phyloP scores from a whole-genome alignment of 35 echinoderm and acorn worm species.

The Ophiothrix spiculata region DNA sequence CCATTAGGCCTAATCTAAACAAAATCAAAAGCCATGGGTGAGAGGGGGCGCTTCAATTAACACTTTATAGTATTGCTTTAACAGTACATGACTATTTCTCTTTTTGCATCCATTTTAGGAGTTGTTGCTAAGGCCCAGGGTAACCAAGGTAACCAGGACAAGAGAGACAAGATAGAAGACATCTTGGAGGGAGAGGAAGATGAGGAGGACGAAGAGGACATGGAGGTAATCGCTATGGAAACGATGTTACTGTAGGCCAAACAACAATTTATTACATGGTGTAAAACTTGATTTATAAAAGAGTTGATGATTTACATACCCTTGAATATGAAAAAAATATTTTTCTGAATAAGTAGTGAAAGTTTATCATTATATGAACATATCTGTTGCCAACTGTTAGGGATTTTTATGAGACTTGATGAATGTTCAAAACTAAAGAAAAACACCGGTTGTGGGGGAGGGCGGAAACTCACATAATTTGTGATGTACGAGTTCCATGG shows the following conservation, averaged over 20 bases:
- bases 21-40: background rate
- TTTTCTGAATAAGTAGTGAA: too few species aligned
- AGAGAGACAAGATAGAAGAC: slow-evolving; percentile 59
- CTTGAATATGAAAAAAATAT: too few species aligned
- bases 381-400: too few species aligned
- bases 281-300: background rate
- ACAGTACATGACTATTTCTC: background rate
- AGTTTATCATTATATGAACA: too few species aligned
- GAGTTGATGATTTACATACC: too few species aligned
- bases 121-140: slow-evolving; percentile 26
- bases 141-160: slow-evolving; percentile 51
- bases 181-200: slow-evolving; percentile 77
- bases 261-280: background rate
- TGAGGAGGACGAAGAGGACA: slow-evolving; percentile 62
- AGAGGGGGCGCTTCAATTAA: background rate
- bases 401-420: too few species aligned
- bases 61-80: background rate
- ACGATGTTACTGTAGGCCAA: background rate
- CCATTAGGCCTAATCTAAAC: background rate
- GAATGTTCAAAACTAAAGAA: too few species aligned
- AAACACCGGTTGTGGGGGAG: too few species aligned
- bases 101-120: background rate
- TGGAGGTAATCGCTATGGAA: slow-evolving; percentile 22
- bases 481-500: too few species aligned
- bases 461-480: too few species aligned